Evolutionary conservation across 2,797 vertebrate genomes (phyloP), one percentile per base, ranked within the genome.

Genomic region (Chiroxiphia lanceolata): DNA sequence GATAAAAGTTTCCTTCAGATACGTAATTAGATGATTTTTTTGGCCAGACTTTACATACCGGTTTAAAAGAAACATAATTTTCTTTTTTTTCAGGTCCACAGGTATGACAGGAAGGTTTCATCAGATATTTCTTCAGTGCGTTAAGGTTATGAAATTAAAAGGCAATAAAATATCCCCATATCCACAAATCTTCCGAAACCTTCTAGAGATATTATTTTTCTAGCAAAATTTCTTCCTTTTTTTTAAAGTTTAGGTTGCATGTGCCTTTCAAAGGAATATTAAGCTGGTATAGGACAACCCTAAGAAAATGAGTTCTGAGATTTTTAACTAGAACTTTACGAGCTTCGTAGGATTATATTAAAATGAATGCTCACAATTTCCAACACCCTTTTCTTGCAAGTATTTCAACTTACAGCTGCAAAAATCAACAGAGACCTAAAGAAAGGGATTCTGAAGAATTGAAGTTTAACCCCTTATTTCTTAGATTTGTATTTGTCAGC

Each of bases 1-100:
- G 86, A 95, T 83, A 89, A 96, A 94, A 96, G 71, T 44, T 87
- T 70, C 67, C 59, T 97, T 94, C 92, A 87, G 50, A 91, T 63
- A 89, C 7, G 23, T 67, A 88, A 89, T 60, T 78, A 95, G 45
- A 53, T 36, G 9, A 75, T 50, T 15, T 7, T 34, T 68, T 70
- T 59, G 34, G 27, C 48, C 40, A 83, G 50, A n/a, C 89, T 95
- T 94, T 93, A 57, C 56, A 54, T 44, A 48, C 17, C 53, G 27
- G 20, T 81, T 95, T 83, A 69, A 82, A 92, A 85, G n/a, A 91
- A 93, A 51, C 3, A 15, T 12, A 10, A 45, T 33, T 74, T 93
- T 85, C 21, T 48, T 40, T 69, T 89, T 93, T 89, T 96, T 80
- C 25, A 27, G 40, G 45, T 81, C 72, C 76, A 74, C 4, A 23